Conservation (phyloP, 2,888 invertebrate species). For the Cristatella mucedo region DNA sequence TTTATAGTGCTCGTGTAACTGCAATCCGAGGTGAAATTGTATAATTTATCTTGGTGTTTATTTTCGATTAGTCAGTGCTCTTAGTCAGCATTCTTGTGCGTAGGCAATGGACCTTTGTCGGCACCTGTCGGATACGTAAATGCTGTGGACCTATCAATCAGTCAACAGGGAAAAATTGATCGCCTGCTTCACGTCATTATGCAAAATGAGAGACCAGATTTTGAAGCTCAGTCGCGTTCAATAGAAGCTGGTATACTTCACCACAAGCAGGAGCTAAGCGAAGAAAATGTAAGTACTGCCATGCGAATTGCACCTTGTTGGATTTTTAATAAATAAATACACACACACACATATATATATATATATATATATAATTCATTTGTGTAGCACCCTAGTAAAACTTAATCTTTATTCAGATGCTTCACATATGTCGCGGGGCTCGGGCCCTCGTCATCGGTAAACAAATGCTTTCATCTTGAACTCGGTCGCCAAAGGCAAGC, state of each 20-base stretch:
- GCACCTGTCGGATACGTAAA: constrained; percentile 26
- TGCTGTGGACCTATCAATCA: constrained; percentile 27
- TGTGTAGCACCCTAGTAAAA: no score
- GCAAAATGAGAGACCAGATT: constrained; percentile 30
- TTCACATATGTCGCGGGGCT: no score
- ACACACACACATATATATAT: no score
- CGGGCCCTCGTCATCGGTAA: no score
- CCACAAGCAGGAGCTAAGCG: constrained; percentile 24
- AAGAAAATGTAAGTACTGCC: constrained; percentile 22
- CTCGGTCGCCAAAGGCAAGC: no score
- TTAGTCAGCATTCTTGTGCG: not conserved
- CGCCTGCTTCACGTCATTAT: constrained; percentile 27
- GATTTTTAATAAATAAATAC: not conserved
- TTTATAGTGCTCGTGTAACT: no score
- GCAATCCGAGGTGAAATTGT: no score
- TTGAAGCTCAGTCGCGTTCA: constrained; percentile 30
- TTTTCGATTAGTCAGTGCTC: no score
- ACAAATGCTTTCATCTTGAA: no score
- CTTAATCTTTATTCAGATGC: no score
- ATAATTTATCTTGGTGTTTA: no score
- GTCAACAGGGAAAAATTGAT: constrained; percentile 32
- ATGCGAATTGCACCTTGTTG: not conserved
- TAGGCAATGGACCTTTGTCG: constrained; percentile 23
- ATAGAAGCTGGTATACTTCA: constrained; percentile 30
- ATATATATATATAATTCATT: no score